Evolutionary conservation across 2,113 vertebrate species (phyloP), one percentile per base, ranked within the genome.

Genomic region (Solenodon paradoxus): DNA sequence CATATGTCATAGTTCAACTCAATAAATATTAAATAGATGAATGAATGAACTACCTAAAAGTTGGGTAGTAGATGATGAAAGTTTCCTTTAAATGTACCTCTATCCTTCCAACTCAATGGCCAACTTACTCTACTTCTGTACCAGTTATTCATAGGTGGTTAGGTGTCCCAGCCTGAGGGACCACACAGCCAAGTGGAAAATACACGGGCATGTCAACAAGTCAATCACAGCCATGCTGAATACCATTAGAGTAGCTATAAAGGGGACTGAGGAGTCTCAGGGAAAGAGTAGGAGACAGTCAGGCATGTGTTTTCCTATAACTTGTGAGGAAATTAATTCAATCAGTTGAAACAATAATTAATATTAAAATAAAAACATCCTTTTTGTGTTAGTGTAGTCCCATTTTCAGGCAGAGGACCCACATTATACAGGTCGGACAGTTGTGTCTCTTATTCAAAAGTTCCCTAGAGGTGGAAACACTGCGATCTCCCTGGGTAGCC

Each of bases 401-500:
- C 82, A 7, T 47, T 40, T 24, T 13, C 35, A 90, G 42, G 42
- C 64, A 84, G 35, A 92, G 81, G 74, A 75, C 35, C 32, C 92
- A 61, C 79, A 87, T 79, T 26, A 51, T 7, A 2, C 24, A 61
- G n/a, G 45, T 64, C 42, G 80, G 78, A 35, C 17, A 64, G 40
- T 82, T 90, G 5, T 38, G 38, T 66, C 51, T 93, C 55, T 74
- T 55, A 35, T 93, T 95, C 49, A 55, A 83, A 88, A 92, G 90
- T 92, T 96, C 84, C 77, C 94, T 28, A 26, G 96, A 90, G 75
- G 45, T 64, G 30, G 55, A 74, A 63, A 81, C 45, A 82, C 53
- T 57, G 28, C 10, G 72, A 77, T 59, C 61, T 94, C 94, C 66
- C 61, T 72, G 20, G 24, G 84, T 77, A 57, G 93, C 94, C 59